A percentile compares a stretch with the other conserved stretches of the same genome.
These are phyloP conservation scores for Anaspis maculata DNA, from an alignment of 2,888 invertebrate species.

Conservation along the genomic window DNA sequence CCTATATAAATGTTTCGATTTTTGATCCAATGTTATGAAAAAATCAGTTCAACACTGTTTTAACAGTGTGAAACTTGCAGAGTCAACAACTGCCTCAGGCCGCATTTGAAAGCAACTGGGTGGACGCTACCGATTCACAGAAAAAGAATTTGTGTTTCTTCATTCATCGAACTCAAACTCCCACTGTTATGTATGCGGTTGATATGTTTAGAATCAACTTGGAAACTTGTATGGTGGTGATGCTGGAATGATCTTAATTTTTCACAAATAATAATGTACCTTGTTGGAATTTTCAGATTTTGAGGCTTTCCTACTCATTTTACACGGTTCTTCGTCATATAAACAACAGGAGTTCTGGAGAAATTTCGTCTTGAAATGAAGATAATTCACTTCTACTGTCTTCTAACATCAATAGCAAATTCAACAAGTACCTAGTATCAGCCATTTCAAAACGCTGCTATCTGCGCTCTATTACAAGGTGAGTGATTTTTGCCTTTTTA, in stretches of 20 bases:
- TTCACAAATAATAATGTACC: background rate
- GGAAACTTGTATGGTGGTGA: background rate
- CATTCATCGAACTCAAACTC: background rate
- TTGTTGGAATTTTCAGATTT: background rate
- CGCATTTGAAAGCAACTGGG: background rate
- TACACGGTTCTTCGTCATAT: constrained; percentile 1
- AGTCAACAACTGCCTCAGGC: background rate
- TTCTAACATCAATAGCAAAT: too few species aligned
- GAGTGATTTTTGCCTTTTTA: too few species aligned
- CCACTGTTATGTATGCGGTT: background rate
- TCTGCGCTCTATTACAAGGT: too few species aligned
- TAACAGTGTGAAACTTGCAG: too few species aligned
- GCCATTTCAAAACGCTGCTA: too few species aligned
- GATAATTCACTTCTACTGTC: too few species aligned
- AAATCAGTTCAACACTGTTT: too few species aligned
- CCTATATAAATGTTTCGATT: too few species aligned
- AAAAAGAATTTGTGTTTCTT: background rate
- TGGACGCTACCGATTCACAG: background rate
- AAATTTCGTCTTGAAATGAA: too few species aligned
- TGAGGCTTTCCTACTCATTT: background rate
- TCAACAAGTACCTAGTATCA: too few species aligned
- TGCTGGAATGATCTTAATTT: background rate
- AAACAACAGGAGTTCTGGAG: background rate
- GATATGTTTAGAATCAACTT: background rate
- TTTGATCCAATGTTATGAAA: too few species aligned